A percentile compares a stretch with the other conserved stretches of the same genome.
phyloP scores from a whole-genome alignment of 2,797 vertebrate species.

The Scolopax bukidnonensis region DNA sequence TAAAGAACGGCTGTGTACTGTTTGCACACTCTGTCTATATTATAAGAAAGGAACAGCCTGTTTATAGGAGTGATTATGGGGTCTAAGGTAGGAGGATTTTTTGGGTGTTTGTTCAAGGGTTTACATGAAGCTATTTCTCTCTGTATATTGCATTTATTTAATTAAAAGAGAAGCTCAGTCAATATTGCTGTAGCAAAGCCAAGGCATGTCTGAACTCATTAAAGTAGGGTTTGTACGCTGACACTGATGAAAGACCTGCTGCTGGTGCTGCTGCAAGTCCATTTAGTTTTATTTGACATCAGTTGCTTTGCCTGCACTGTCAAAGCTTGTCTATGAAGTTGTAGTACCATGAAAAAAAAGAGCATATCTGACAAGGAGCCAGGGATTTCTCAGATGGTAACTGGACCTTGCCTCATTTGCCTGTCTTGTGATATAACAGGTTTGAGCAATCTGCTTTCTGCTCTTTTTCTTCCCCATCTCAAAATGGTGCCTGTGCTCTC shows the following conservation, averaged over 20 bases:
- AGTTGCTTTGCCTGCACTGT: conserved; percentile 13
- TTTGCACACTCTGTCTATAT: background rate
- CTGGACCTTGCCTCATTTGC: background rate
- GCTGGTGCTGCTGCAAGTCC: conserved; percentile 25
- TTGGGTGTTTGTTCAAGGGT: background rate
- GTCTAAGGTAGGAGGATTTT: background rate
- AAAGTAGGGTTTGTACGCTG: background rate
- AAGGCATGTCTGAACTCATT: conserved; percentile 57
- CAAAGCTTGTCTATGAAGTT: conserved; percentile 42
- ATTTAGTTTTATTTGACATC: conserved; percentile 42
- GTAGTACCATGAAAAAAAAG: background rate
- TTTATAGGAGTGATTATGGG: conserved; percentile 22
- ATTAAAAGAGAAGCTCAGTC: conserved; percentile 30
- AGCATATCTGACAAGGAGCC: background rate
- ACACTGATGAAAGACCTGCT: conserved; percentile 51
- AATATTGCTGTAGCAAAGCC: conserved; percentile 33
- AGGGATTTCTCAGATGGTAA: background rate
- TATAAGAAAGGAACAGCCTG: background rate
- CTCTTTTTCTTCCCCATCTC: background rate
- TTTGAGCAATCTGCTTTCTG: background rate
- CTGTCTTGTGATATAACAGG: background rate
- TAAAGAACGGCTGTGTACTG: background rate
- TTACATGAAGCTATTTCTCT: conserved; percentile 30
- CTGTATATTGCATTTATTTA: conserved; percentile 26
- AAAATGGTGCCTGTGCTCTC: conserved; percentile 6